Evolutionary conservation across 2,113 vertebrate species (phyloP).

Genomic region (Choloepus hoffmanni): DNA sequence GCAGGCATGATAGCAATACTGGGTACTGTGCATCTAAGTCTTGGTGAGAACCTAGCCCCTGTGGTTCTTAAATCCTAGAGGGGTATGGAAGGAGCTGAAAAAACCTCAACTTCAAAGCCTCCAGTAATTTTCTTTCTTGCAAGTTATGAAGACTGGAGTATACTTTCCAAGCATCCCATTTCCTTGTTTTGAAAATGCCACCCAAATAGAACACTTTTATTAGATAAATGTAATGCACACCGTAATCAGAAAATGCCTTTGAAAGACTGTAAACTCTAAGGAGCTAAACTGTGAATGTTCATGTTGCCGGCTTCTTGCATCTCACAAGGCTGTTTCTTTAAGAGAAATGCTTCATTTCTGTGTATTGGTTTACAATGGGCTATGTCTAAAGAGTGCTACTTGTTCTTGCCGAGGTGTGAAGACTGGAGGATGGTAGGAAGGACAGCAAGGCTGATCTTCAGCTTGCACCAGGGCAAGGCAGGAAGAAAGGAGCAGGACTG

Average conservation of each 20-base stretch:
- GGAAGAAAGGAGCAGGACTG: not conserved
- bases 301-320: not conserved
- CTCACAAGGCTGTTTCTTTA: slow-evolving; percentile 48
- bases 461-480: not conserved
- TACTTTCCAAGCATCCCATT: not conserved
- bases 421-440: not conserved
- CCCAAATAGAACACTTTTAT: not conserved
- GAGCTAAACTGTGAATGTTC: slow-evolving; percentile 45
- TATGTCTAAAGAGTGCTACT: not conserved
- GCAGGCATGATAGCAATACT: not conserved
- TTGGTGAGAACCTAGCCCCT: not conserved
- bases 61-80: not conserved
- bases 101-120: not conserved
- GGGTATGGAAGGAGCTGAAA: not conserved
- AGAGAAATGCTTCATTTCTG: not conserved
- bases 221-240: slow-evolving; percentile 33
- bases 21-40: not conserved
- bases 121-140: slow-evolving; percentile 26
- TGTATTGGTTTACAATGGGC: not conserved
- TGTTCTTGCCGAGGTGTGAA: not conserved
- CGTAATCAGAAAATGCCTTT: slow-evolving; percentile 32
- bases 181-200: slow-evolving; percentile 33
- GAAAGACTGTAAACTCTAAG: slow-evolving; percentile 36
- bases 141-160: not conserved
- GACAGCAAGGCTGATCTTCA: not conserved